These are phyloP conservation scores for Heliconius melpomene DNA, from an alignment of 1,140 invertebrate species.

Conservation along the genomic window DNA sequence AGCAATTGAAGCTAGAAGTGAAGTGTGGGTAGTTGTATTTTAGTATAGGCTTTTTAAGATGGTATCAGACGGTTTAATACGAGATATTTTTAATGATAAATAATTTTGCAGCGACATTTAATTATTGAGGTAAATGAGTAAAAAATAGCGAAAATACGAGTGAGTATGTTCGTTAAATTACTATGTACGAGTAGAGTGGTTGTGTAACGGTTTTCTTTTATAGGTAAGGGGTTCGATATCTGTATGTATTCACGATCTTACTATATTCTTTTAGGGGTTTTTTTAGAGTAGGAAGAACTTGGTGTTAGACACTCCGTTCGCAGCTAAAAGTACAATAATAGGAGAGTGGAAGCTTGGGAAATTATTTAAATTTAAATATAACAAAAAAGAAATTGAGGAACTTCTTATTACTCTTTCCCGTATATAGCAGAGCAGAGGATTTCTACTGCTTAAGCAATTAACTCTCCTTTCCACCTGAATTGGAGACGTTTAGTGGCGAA, in stretches of 20 bases:
- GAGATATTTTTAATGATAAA: constrained; percentile 33
- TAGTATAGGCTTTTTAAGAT: constrained; percentile 28
- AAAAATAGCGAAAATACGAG: background rate
- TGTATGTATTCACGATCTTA: background rate
- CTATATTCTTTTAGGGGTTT: no score
- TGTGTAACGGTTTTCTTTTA: background rate
- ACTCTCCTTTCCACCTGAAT: no score
- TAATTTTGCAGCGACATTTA: constrained; percentile 30
- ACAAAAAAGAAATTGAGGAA: no score
- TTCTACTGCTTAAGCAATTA: no score
- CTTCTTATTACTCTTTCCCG: no score
- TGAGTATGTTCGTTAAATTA: background rate
- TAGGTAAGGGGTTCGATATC: background rate
- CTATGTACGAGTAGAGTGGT: background rate
- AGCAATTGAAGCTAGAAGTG: background rate
- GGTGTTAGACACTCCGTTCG: background rate
- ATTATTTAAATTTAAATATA: background rate
- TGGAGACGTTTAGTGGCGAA: no score
- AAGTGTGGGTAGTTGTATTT: constrained; percentile 6
- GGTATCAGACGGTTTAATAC: constrained; percentile 32
- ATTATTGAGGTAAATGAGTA: constrained; percentile 4
- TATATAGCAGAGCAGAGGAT: no score
- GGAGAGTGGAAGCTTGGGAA: background rate
- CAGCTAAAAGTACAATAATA: background rate
- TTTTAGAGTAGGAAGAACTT: background rate